phyloP scores from a whole-genome alignment of 2,797 vertebrate genomes.

The Takifugu ocellatus region DNA sequence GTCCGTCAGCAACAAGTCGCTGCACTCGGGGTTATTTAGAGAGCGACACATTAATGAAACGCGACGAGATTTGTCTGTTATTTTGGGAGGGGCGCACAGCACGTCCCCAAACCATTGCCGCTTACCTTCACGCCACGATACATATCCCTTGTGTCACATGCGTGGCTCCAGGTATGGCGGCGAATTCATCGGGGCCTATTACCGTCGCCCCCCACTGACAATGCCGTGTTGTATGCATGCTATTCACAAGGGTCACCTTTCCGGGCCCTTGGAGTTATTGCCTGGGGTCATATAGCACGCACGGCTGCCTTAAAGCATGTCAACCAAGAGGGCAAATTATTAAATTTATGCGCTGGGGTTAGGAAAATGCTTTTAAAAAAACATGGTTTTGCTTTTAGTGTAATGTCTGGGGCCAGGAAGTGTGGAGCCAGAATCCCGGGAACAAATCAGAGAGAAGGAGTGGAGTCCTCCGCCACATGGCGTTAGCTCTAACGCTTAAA shows the following conservation, averaged over 20 bases:
- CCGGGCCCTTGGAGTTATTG: constrained; percentile 67
- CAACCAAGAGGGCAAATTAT: constrained; percentile 67
- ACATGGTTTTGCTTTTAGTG: constrained; percentile 80
- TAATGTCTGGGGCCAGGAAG: constrained; percentile 67
- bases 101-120: constrained; percentile 38
- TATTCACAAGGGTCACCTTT: constrained; percentile 76
- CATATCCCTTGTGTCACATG: constrained; percentile 61
- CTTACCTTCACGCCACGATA: constrained; percentile 29
- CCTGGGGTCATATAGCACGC: constrained; percentile 58
- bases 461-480: too few species aligned
- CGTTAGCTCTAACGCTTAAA: too few species aligned
- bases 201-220: constrained; percentile 63
- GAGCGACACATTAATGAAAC: constrained; percentile 55
- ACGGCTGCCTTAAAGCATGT: constrained; percentile 64
- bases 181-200: constrained; percentile 59
- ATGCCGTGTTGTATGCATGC: constrained; percentile 53
- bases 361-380: constrained; percentile 62
- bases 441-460: constrained; percentile 48
- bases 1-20: constrained; percentile 46
- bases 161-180: constrained; percentile 50
- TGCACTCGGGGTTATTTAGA: constrained; percentile 25
- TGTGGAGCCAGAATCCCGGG: constrained; percentile 34
- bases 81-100: constrained; percentile 29
- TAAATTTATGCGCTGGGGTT: constrained; percentile 66
- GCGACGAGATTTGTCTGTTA: constrained; percentile 50